A percentile compares a stretch with the other conserved stretches of the same genome.
phyloP scores from a whole-genome alignment of 2,888 invertebrate species.

The Phoronis australis region DNA sequence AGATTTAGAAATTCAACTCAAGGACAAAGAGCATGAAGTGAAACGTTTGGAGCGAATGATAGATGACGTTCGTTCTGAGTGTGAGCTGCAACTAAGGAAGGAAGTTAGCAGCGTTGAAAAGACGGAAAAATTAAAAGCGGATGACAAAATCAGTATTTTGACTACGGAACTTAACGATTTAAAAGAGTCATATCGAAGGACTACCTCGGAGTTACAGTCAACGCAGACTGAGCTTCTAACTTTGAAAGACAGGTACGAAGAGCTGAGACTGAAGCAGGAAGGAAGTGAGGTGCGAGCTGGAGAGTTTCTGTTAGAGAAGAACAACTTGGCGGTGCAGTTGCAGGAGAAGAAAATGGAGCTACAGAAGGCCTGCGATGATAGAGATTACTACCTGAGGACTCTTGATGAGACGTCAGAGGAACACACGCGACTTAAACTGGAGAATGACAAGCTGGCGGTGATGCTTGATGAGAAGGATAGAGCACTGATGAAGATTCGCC shows the following conservation, averaged over 20 bases:
- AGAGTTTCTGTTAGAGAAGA: constrained; percentile 24
- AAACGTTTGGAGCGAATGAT: constrained; percentile 36
- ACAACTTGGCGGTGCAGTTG: constrained; percentile 26
- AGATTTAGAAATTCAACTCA: constrained; percentile 25
- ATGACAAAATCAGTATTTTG: constrained; percentile 32
- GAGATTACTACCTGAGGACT: constrained; percentile 35
- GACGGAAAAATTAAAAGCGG: constrained; percentile 30
- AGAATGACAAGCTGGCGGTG: constrained; percentile 29
- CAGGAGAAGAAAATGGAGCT: constrained; percentile 26
- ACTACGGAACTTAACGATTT: constrained; percentile 32
- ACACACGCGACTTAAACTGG: constrained; percentile 23
- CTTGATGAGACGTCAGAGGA: constrained; percentile 36
- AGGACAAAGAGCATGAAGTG: constrained; percentile 34
- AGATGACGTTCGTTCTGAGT: constrained; percentile 36
- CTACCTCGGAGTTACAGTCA: constrained; percentile 29
- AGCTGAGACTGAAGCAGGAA: constrained; percentile 25
- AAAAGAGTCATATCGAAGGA: constrained; percentile 33
- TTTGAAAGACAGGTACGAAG: constrained; percentile 22
- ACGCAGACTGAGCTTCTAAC: constrained; percentile 23
- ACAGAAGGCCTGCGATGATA: constrained; percentile 31
- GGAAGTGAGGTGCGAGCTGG: constrained; percentile 25
- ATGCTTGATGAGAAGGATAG: constrained; percentile 45
- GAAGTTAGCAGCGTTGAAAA: constrained; percentile 27
- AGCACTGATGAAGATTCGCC: constrained; percentile 29
- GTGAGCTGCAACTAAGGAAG: constrained; percentile 31